Evolutionary conservation across 1,140 invertebrate species (phyloP), one percentile per base, ranked within the genome.

Genomic region (Pectinophora gossypiella): DNA sequence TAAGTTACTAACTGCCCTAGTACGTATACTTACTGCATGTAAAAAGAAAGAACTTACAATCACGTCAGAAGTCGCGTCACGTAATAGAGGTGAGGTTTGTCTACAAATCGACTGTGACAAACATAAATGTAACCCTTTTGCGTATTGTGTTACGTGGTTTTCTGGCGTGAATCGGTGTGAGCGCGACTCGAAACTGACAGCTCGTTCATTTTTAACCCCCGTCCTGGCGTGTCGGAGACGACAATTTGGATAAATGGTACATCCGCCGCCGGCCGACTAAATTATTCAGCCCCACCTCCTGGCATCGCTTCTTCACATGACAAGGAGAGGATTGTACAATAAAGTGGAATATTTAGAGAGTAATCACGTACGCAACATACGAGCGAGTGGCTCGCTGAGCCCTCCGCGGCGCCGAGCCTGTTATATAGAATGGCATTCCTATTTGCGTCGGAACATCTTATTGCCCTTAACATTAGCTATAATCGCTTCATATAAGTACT

Each of bases 241-340:
- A 79, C 72, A 80, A 79, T 85, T 81, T 76, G 69, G 76, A 80
- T 85, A 85, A 81, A 83, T 81, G 72, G 74, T 74, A 68, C 64
- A 76, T 72, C 68, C 64, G 48, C 63, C 64, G 64, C 58, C 73
- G 56, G 51, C 69, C 62, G 45, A 47, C 61, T 85, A 75, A 77
- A 84, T 84, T 77, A 85, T 85, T 85, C 75, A 85, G 56, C 48
- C 59, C 51, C 52, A 62, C 55, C 63, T 66, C 47, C 65, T 67
- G 38, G 66, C 66, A 67, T 72, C 59, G 61, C 56, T 69, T 72
- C 69, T 72, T 79, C 65, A 68, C 67, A 70, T 72, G 71, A 75
- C 73, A 76, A 74, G 57, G 62, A 77, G 67, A 74, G 71, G 65
- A 81, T 81, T 79, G 76, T 56, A 72, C 68, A 68, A 76, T 77